Evolutionary conservation across 2,888 invertebrate species (phyloP).

Genomic region (Brenthis hecate): DNA sequence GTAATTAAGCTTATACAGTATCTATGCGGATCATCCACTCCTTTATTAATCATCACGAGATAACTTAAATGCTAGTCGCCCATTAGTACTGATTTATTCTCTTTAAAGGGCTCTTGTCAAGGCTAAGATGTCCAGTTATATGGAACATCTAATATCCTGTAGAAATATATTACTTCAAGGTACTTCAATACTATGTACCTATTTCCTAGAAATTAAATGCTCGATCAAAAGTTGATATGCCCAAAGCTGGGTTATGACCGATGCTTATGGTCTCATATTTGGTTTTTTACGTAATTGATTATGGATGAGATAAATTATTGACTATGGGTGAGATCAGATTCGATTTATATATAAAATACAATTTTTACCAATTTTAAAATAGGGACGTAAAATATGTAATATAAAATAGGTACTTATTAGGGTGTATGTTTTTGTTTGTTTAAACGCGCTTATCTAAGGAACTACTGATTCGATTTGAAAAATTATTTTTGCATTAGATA

Average conservation of each 20-base stretch:
- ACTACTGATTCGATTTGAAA: too few species aligned
- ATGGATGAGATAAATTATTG: too few species aligned
- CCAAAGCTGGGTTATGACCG: neutral
- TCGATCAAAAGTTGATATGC: neutral
- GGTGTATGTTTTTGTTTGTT: too few species aligned
- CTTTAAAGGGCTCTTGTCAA: constrained; percentile 37
- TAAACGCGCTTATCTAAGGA: too few species aligned
- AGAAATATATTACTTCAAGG: constrained; percentile 29
- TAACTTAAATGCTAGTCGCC: constrained; percentile 12
- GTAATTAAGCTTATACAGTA: neutral
- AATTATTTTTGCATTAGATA: too few species aligned
- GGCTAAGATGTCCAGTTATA: constrained; percentile 32
- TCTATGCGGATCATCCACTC: constrained; percentile 15
- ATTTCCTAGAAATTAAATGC: constrained; percentile 20
- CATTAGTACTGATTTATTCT: constrained; percentile 27
- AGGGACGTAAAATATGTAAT: too few species aligned
- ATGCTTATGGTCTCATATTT: too few species aligned
- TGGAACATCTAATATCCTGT: constrained; percentile 32
- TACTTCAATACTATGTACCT: constrained; percentile 1
- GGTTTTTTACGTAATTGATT: too few species aligned
- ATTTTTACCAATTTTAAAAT: too few species aligned
- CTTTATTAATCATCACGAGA: constrained; percentile 13
- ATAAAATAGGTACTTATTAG: too few species aligned
- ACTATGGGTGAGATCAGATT: too few species aligned
- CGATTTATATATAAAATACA: too few species aligned